Conservation (phyloP, 1,140 invertebrate species). For the Antheraea mylitta region DNA sequence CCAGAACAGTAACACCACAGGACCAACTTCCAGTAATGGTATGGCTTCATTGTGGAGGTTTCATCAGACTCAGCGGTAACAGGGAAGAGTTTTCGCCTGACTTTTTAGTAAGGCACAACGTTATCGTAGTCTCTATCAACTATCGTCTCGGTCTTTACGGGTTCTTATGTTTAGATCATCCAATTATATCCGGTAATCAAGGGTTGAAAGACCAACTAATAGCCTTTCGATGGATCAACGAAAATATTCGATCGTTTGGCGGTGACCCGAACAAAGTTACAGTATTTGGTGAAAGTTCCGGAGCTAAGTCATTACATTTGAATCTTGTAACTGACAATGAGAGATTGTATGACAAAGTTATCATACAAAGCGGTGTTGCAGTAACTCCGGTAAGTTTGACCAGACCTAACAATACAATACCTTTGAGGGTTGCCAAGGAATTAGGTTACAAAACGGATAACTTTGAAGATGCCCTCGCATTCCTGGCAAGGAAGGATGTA, state of each 20-base stretch:
- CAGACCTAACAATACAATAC: constrained; percentile 15
- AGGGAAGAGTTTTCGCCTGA: neutral
- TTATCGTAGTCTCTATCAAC: too few species aligned
- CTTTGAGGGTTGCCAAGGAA: constrained; percentile 25
- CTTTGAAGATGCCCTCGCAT: neutral
- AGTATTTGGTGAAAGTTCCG: constrained; percentile 18
- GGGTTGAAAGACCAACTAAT: too few species aligned
- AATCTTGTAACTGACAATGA: constrained; percentile 11
- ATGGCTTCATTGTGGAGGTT: constrained; percentile 12
- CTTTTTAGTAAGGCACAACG: too few species aligned
- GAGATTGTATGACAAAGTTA: constrained; percentile 11
- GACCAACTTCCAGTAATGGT: constrained; percentile 79
- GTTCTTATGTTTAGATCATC: too few species aligned
- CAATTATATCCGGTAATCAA: too few species aligned
- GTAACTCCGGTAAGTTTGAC: constrained; percentile 1
- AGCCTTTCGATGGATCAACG: constrained; percentile 16
- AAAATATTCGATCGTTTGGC: constrained; percentile 19
- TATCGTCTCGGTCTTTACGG: too few species aligned
- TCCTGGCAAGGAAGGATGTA: constrained; percentile 13
- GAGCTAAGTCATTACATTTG: constrained; percentile 16
- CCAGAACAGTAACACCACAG: constrained; percentile 23
- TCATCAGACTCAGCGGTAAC: constrained; percentile 9
- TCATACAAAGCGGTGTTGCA: neutral
- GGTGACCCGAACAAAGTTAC: constrained; percentile 15
- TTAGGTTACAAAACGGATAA: constrained; percentile 12